Conservation (phyloP, 2,797 vertebrate genomes). For the Labeo calbasu region DNA sequence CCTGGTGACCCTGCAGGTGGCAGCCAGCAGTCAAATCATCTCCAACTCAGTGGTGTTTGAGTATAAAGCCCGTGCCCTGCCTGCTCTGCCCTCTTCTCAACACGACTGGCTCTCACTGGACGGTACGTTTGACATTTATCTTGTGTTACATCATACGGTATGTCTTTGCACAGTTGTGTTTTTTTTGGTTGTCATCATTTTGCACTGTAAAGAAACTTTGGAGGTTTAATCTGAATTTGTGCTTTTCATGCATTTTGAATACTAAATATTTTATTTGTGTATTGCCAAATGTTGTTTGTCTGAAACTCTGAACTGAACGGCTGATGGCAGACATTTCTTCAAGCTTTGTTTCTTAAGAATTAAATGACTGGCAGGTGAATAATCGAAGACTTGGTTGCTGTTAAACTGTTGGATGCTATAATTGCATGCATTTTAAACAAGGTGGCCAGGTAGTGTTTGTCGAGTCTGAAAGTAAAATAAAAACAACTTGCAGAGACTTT, state of each 20-base stretch:
- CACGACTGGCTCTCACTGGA: conserved; percentile 98
- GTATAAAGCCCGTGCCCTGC: conserved; percentile 95
- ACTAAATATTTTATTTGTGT: neutral
- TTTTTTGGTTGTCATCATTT: neutral
- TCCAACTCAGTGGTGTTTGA: conserved; percentile 99
- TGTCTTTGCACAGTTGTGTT: neutral
- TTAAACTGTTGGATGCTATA: neutral
- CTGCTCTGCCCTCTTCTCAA: conserved; percentile 94
- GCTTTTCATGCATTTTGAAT: neutral
- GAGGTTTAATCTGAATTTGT: neutral
- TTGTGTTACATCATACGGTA: neutral
- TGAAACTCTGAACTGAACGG: neutral
- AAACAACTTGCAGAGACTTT: neutral
- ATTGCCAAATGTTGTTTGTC: conserved; percentile 4
- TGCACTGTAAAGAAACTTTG: neutral
- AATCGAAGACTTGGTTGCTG: neutral
- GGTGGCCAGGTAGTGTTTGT: neutral
- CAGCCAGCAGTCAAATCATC: conserved; percentile 95
- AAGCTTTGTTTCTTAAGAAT: neutral
- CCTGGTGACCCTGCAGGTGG: conserved; percentile 97
- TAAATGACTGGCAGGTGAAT: neutral
- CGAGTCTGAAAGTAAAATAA: neutral
- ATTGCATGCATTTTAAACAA: neutral
- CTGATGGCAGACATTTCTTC: neutral
- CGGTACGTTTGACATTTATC: conserved; percentile 78